phyloP scores from a whole-genome alignment of 2,888 invertebrate species.

The Dasypogon diadema region DNA sequence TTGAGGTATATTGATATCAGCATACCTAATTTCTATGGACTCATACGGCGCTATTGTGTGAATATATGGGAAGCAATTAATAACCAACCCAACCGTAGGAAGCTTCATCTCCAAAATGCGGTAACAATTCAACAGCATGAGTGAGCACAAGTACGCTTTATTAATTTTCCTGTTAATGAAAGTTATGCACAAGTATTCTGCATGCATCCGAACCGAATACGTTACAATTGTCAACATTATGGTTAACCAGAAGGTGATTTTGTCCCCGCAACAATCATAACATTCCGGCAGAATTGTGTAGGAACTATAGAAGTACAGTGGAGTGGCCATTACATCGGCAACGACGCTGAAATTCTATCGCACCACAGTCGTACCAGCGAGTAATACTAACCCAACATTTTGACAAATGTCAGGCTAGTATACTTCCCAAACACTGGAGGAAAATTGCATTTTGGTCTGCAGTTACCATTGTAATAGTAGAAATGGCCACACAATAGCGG shows the following conservation, averaged over 20 bases:
- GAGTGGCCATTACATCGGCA: slow-evolving; percentile 12
- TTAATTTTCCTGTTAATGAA: slow-evolving; percentile 49
- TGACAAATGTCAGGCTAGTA: slow-evolving; percentile 42
- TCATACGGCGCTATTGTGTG: no score
- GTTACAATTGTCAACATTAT: slow-evolving; percentile 50
- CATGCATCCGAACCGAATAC: slow-evolving; percentile 29
- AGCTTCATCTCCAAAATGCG: slow-evolving; percentile 29
- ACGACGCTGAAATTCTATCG: slow-evolving; percentile 31
- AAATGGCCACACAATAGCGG: neutral
- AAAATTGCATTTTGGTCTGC: slow-evolving; percentile 44
- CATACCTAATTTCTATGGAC: no score
- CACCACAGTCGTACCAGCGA: slow-evolving; percentile 34
- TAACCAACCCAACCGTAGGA: neutral
- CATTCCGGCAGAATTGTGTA: slow-evolving; percentile 29
- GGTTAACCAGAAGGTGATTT: slow-evolving; percentile 49
- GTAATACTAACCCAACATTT: slow-evolving; percentile 44
- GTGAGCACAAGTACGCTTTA: slow-evolving; percentile 14
- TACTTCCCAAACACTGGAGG: slow-evolving; percentile 25
- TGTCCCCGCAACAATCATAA: slow-evolving; percentile 45
- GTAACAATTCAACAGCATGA: slow-evolving; percentile 5
- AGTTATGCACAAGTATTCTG: slow-evolving; percentile 44
- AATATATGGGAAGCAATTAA: slow-evolving; percentile 5
- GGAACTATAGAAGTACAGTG: neutral
- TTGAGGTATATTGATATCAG: no score
- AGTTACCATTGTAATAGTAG: slow-evolving; percentile 23